Evolutionary conservation across 1,140 invertebrate species (phyloP).

Genomic region (Tetraneura akinire): DNA sequence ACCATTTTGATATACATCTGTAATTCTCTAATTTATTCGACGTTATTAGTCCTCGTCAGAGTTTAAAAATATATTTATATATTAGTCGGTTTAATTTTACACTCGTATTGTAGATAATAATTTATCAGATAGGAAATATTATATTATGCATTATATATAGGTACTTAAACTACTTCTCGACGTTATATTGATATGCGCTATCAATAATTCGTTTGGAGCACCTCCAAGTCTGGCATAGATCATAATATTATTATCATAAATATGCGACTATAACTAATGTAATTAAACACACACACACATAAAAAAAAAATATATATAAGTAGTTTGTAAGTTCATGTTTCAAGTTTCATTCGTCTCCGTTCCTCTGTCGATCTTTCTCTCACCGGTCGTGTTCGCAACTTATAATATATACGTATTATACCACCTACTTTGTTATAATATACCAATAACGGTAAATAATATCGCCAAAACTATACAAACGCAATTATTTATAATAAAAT

Average conservation of each 20-base stretch:
- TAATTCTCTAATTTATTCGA: too few relatives aligned
- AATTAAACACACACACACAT: too few relatives aligned
- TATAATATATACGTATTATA: background rate
- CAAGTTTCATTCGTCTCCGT: background rate
- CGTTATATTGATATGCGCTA: background rate
- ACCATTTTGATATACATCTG: too few relatives aligned
- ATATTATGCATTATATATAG: background rate
- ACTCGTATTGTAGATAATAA: background rate
- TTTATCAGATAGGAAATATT: slow-evolving; percentile 22
- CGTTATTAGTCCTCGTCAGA: too few relatives aligned
- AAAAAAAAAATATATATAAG: too few relatives aligned
- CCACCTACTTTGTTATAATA: background rate
- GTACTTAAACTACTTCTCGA: background rate
- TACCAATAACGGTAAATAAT: background rate
- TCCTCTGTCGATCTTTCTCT: background rate
- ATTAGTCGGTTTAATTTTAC: background rate
- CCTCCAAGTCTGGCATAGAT: background rate
- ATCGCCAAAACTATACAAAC: background rate
- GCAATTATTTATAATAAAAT: background rate
- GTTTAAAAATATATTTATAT: too few relatives aligned
- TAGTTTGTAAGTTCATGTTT: slow-evolving; percentile 17
- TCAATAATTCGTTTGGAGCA: slow-evolving; percentile 22
- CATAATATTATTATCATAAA: too few relatives aligned
- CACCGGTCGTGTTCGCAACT: background rate
- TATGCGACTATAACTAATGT: too few relatives aligned